Evolutionary conservation across 2,797 vertebrate genomes (phyloP).

Genomic region (Cynopterus sphinx): DNA sequence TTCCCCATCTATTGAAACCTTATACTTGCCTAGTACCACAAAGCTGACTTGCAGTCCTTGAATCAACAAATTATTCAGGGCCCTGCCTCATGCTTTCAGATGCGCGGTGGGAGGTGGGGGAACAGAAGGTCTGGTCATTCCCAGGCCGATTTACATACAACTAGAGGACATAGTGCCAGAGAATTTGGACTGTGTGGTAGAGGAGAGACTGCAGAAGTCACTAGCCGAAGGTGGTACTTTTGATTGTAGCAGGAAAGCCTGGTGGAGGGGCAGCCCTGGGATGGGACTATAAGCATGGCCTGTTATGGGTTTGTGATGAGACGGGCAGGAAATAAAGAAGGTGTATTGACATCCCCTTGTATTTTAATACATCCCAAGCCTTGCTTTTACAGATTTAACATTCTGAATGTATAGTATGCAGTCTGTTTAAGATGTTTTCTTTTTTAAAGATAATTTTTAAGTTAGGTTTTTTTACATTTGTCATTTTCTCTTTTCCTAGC

Average conservation of each 20-base stretch:
- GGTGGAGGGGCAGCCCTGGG: too few species aligned
- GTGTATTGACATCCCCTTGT: neutral
- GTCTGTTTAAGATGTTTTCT: neutral
- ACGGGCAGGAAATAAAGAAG: too few species aligned
- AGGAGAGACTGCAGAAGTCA: neutral
- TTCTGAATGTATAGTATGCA: neutral
- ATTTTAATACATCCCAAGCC: neutral
- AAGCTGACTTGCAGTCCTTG: constrained; percentile 7
- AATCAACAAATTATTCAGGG: constrained; percentile 28
- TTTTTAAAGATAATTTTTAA: neutral
- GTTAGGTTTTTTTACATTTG: neutral
- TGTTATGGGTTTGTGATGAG: neutral
- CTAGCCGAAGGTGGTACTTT: neutral
- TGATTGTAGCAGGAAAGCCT: too few species aligned
- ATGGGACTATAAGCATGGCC: neutral
- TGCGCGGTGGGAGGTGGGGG: neutral
- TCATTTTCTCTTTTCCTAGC: neutral
- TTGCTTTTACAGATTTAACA: neutral
- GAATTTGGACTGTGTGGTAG: neutral
- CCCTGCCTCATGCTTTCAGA: neutral
- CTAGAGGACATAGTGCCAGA: neutral
- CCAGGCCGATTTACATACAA: neutral
- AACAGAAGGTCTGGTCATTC: neutral
- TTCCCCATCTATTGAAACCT: constrained; percentile 64
- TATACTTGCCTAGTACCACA: constrained; percentile 53